A percentile compares a stretch with the other conserved stretches of the same genome.
Conservation (phyloP, 2,113 vertebrate genomes). For the Himantopus leucocephalus region DNA sequence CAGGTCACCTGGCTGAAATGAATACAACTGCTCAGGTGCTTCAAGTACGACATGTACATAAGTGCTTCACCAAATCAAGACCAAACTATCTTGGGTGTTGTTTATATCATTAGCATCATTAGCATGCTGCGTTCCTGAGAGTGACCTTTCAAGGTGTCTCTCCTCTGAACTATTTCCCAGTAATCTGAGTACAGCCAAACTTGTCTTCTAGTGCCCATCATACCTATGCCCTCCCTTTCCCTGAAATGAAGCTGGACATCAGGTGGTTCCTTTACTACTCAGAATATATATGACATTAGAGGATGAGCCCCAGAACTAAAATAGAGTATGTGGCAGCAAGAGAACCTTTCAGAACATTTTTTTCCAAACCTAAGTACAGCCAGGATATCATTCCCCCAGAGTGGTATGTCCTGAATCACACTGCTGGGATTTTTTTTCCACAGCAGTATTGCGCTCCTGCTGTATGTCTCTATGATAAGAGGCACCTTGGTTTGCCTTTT, state of each 20-base stretch:
- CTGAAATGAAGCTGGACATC: slow-evolving; percentile 66
- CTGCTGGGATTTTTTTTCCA: not conserved
- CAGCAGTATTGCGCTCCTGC: not conserved
- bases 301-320: slow-evolving; percentile 46
- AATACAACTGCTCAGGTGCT: slow-evolving; percentile 32
- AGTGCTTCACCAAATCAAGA: not conserved
- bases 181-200: slow-evolving; percentile 44
- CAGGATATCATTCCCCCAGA: not conserved
- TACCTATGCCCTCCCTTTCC: slow-evolving; percentile 58
- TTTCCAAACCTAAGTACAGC: slow-evolving; percentile 21
- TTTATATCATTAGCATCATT: slow-evolving; percentile 41
- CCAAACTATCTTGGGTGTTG: not conserved
- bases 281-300: slow-evolving; percentile 50
- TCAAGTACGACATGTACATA: not conserved
- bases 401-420: not conserved
- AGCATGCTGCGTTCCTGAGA: not conserved
- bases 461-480: not conserved
- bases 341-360: slow-evolving; percentile 42
- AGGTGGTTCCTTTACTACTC: slow-evolving; percentile 40
- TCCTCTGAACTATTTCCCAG: slow-evolving; percentile 30
- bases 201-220: slow-evolving; percentile 25
- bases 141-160: slow-evolving; percentile 63
- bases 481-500: not conserved
- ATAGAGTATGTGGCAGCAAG: slow-evolving; percentile 55
- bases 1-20: slow-evolving; percentile 26